Evolutionary conservation across 2,113 vertebrate genomes (phyloP).

Genomic region (Cryptotis parvus): DNA sequence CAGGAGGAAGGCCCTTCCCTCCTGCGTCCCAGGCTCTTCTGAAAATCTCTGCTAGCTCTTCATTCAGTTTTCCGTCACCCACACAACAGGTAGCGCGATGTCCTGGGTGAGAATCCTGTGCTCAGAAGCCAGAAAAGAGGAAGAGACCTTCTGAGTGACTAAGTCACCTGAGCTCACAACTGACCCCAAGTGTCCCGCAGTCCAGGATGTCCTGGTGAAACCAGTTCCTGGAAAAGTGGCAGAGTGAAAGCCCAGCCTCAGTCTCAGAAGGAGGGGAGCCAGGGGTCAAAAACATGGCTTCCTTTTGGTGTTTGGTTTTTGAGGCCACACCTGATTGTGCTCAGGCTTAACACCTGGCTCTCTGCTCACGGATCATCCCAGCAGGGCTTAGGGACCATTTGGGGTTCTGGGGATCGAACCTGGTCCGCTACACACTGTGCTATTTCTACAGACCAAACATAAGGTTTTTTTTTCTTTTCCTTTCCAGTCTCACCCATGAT

Average conservation of each 20-base stretch:
- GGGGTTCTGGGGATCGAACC: too few relatives aligned
- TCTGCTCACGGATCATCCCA: too few relatives aligned
- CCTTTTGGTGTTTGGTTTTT: neutral
- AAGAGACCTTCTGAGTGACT: neutral
- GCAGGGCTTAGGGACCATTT: too few relatives aligned
- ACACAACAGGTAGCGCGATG: neutral
- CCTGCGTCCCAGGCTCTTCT: neutral
- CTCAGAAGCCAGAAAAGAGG: constrained; percentile 5
- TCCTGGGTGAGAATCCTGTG: neutral
- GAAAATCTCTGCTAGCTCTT: neutral
- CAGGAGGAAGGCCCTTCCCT: neutral
- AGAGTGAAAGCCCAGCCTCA: neutral
- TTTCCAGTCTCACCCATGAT: too few relatives aligned
- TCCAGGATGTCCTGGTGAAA: neutral
- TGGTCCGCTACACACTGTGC: too few relatives aligned
- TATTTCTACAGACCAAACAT: too few relatives aligned
- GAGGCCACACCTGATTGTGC: too few relatives aligned
- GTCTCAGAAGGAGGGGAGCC: neutral
- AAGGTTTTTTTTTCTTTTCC: too few relatives aligned
- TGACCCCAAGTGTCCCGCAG: neutral
- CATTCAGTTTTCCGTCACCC: neutral
- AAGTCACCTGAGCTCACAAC: neutral
- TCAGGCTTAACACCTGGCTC: too few relatives aligned
- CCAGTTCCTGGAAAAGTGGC: neutral
- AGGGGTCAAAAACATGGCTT: neutral